Evolutionary conservation across 2,888 invertebrate genomes (phyloP), one percentile per base, ranked within the genome.

Genomic region (Cyclophora punctaria): DNA sequence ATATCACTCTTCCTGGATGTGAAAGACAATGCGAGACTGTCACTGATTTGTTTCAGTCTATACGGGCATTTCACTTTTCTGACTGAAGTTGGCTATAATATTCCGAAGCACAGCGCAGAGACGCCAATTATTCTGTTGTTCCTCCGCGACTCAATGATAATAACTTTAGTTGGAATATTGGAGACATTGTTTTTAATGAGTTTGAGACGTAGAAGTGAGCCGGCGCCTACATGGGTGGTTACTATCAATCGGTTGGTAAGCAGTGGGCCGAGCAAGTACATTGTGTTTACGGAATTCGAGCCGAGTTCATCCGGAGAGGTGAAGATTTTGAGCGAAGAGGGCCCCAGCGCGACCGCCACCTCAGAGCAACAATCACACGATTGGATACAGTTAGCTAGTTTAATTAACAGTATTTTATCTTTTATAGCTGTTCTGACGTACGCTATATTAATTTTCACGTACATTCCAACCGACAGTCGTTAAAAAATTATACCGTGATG

Each of bases 61-160:
- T 83, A 91, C 44, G 89, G 89, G 7, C 92, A 93, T 66, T 89
- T 92, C 51, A 68, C 89, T 34, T 90, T 90, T 64, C 71, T 92
- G 1, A 90, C 90, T 45, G 90, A 91, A 69, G 75, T 93, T 7
- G 89, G 90, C 7, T 91, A 90, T 78, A 78, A 87, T 50, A 74
- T 93, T 41, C 93, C 93, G 3, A 83, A 89, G 53, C 90, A 90
- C 66, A 92, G 92, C 50, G 74, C 84, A 1, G 88, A 87, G 7
- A 83, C 90, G 35, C 93, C 93, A 2, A 85, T 90, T 50, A 81
- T 93, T 52, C 59, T 88, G 51, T 59, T 84, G 49, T 87, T 88
- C 51, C 62, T 87, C 2, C 75, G 86, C 33, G 87, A 87, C 56
- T 88, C 88, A 1, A 85, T 87, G 85, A 56, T 87, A 34, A 50